Conservation (phyloP, 2,797 vertebrate species). For the Chaetodon trifasciatus region DNA sequence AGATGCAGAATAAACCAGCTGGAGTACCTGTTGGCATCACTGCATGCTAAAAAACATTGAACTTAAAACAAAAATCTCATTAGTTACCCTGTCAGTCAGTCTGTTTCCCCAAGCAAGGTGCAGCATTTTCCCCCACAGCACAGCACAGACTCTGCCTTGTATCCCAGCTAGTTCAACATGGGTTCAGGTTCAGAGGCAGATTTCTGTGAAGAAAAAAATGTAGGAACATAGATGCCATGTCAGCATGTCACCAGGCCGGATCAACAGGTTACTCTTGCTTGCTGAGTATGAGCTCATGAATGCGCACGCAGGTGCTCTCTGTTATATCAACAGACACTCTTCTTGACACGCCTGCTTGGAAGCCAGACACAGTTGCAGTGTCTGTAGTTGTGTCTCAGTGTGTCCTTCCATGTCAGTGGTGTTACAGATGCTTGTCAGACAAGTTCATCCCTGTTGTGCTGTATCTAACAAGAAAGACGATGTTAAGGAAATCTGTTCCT, state of each 20-base stretch:
- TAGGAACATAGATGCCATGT: constrained; percentile 50
- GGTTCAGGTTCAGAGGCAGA: constrained; percentile 1
- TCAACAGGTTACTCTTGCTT: constrained; percentile 71
- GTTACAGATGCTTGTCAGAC: constrained; percentile 47
- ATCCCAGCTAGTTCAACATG: neutral
- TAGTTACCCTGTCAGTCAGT: constrained; percentile 3
- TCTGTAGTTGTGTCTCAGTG: neutral
- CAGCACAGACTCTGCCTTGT: neutral
- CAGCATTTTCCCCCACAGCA: neutral
- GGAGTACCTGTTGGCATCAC: neutral
- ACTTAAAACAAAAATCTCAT: constrained; percentile 2
- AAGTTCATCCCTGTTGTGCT: constrained; percentile 2
- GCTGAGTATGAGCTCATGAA: constrained; percentile 28
- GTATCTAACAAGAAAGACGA: neutral
- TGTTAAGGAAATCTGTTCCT: constrained; percentile 32
- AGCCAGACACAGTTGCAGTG: constrained; percentile 18
- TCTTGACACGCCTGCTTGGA: constrained; percentile 54
- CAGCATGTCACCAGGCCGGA: constrained; percentile 63
- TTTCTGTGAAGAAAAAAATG: constrained; percentile 26
- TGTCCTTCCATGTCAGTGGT: constrained; percentile 1
- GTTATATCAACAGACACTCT: neutral
- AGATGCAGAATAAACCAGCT: neutral
- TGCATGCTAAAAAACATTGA: constrained; percentile 8
- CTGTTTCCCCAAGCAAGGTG: constrained; percentile 1
- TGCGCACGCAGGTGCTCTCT: constrained; percentile 1